phyloP scores from a whole-genome alignment of 1,140 invertebrate genomes.

The Apis florea region DNA sequence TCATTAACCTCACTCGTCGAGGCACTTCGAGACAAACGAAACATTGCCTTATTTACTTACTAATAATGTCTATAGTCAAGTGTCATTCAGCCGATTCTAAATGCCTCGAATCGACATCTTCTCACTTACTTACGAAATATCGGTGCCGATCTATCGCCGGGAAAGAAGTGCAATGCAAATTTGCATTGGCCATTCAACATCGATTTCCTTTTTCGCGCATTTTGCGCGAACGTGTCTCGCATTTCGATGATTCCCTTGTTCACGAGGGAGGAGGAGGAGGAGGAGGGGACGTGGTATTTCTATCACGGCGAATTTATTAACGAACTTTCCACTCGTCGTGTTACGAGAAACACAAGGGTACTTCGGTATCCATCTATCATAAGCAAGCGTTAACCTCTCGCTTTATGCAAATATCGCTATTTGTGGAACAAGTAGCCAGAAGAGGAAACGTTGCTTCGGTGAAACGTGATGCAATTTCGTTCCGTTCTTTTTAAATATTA shows the following conservation, averaged over 20 bases:
- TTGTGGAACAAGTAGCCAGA: background rate
- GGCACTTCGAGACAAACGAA: background rate
- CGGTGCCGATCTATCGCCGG: background rate
- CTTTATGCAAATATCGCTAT: slow-evolving; percentile 23
- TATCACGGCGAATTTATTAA: slow-evolving; percentile 28
- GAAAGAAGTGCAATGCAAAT: slow-evolving; percentile 36
- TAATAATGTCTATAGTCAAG: background rate
- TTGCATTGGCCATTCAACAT: slow-evolving; percentile 21
- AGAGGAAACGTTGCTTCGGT: background rate
- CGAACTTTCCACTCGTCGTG: slow-evolving; percentile 23
- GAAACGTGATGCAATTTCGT: slow-evolving; percentile 7
- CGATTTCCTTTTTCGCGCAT: slow-evolving; percentile 12
- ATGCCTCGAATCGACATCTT: slow-evolving; percentile 1
- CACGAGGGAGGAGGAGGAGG: too few species aligned
- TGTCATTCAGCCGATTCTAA: background rate
- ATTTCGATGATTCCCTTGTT: background rate
- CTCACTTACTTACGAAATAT: background rate
- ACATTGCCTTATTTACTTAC: slow-evolving; percentile 8
- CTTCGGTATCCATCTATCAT: slow-evolving; percentile 31
- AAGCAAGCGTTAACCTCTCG: slow-evolving; percentile 11
- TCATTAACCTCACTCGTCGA: background rate
- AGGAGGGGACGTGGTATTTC: background rate
- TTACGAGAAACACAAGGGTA: slow-evolving; percentile 16
- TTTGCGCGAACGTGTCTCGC: background rate
- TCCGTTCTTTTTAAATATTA: background rate